A percentile compares a stretch with the other conserved stretches of the same genome.
Conservation (phyloP, 2,113 vertebrate genomes). For the Pseudonaja textilis region DNA sequence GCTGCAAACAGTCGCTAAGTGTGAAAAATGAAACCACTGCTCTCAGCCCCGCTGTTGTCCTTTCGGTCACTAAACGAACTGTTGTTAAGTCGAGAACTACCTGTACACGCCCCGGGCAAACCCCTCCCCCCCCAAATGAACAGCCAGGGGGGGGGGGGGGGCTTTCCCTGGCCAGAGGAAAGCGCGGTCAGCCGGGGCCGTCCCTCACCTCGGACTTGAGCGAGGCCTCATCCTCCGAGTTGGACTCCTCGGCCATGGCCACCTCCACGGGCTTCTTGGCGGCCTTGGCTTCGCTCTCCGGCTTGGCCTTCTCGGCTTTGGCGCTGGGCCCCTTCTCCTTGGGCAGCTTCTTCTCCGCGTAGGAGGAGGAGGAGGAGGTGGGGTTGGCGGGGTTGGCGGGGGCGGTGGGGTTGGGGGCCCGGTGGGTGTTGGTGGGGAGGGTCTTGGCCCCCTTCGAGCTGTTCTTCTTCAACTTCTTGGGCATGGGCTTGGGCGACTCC, state of each 20-base stretch:
- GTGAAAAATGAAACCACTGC: no score
- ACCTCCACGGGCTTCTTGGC: conserved; percentile 85
- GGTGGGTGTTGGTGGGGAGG: conserved; percentile 82
- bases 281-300: conserved; percentile 86
- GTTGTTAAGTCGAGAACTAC: no score
- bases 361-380: conserved; percentile 28
- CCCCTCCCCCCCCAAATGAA: no score
- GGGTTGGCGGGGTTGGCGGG: background rate
- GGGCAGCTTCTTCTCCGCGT: conserved; percentile 85
- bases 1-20: no score
- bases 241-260: conserved; percentile 78
- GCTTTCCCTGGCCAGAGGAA: background rate
- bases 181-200: rapidly evolving
- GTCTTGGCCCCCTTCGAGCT: conserved; percentile 83
- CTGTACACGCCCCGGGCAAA: no score
- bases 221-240: conserved; percentile 94
- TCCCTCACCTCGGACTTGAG: conserved; percentile 92
- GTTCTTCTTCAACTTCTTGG: conserved; percentile 94
- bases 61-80: no score
- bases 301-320: conserved; percentile 83
- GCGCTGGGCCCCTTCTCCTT: conserved; percentile 82
- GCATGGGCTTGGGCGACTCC: conserved; percentile 91
- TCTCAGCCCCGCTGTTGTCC: no score
- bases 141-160: background rate
- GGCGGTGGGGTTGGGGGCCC: conserved; percentile 52